Base-by-base conservation (phyloP, 2,797 vertebrate species). In the Rhyacichthys aspro region DNA sequence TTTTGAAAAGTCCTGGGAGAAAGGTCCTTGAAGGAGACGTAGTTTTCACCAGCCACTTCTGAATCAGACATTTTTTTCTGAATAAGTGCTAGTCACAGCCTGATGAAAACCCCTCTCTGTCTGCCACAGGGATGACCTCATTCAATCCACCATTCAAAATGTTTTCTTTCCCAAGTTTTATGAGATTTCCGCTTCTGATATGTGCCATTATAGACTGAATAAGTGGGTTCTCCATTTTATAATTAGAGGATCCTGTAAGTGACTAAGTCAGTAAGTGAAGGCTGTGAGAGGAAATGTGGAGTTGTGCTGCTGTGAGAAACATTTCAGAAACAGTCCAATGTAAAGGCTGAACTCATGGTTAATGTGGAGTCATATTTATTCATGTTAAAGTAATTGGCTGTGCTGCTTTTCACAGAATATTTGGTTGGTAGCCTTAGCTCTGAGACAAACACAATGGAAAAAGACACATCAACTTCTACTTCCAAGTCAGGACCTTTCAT, bases 31-130 rank as follows among this genome's bases (percentile, higher is more conserved):
- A 45, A 38, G 46, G 34, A 46, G 36, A 52, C 49, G 41, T 16
- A 70, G 43, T 63, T 81, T 67, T 79, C 48, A 74, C 59, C 73
- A 56, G 54, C 78, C 66, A 77, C 71, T 57, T 83, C 68, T 83
- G 70, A 85, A 69, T 89, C 82, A n/a, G n/a, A n/a, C n/a, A 82
- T 83, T 84, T 63, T 45, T 72, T 55, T 16, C 54, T 81, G 79
- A 87, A 74, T 88, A 82, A 81, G 59, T 57, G 52, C 82, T 80
- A 84, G 73, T 86, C 85, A 79, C 67, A 74, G 70, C 16, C 61
- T 71, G 74, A 83, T 59, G 63, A 72, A 68, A 56, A 56, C 72
- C 67, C 67, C 67, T 47, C 68, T 74, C 23, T 78, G 70, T 79
- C 79, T 60, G 55, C 67, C 71, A 61, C 69, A 70, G 33, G n/a